phyloP scores from a whole-genome alignment of 2,888 invertebrate species.

The Andrena praecox region DNA sequence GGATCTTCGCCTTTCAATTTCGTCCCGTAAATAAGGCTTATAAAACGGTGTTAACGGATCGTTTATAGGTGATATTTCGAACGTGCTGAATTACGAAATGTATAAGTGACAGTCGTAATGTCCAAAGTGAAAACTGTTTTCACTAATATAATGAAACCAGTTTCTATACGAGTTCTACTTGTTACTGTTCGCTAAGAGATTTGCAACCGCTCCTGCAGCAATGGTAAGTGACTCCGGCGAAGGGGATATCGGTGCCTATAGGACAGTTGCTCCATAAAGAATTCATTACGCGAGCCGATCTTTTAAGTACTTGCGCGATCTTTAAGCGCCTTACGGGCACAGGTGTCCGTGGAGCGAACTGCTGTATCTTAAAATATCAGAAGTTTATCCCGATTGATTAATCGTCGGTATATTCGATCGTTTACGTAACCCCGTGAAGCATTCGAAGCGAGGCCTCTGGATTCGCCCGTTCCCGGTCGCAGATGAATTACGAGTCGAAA shows the following conservation, averaged over 20 bases:
- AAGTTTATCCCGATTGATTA: conserved; percentile 27
- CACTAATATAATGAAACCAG: conserved; percentile 49
- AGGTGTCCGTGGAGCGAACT: conserved; percentile 6
- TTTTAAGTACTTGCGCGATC: background rate
- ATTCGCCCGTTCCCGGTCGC: conserved; percentile 27
- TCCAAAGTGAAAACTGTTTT: conserved; percentile 45
- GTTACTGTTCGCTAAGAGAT: conserved; percentile 6
- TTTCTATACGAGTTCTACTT: conserved; percentile 34
- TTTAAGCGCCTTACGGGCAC: conserved; percentile 1
- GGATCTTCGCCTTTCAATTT: background rate
- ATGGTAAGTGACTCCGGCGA: conserved; percentile 13
- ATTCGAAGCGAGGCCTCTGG: conserved; percentile 31
- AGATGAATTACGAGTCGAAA: conserved; percentile 24
- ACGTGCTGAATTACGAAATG: conserved; percentile 24
- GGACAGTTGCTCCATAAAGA: conserved; percentile 11
- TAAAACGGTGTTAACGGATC: background rate
- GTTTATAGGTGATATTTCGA: conserved; percentile 6
- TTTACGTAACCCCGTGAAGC: conserved; percentile 46
- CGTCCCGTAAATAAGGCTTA: background rate
- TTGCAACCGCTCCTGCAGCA: background rate
- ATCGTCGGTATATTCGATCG: conserved; percentile 6
- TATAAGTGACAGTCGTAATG: conserved; percentile 1
- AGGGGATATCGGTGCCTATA: background rate
- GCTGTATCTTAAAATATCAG: conserved; percentile 43
- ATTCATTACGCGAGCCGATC: background rate